Percentiles rank a stretch among this genome's conserved stretches.
phyloP scores from a whole-genome alignment of 35 echinoderm and acorn worm genomes.

The Amphiura filiformis region DNA sequence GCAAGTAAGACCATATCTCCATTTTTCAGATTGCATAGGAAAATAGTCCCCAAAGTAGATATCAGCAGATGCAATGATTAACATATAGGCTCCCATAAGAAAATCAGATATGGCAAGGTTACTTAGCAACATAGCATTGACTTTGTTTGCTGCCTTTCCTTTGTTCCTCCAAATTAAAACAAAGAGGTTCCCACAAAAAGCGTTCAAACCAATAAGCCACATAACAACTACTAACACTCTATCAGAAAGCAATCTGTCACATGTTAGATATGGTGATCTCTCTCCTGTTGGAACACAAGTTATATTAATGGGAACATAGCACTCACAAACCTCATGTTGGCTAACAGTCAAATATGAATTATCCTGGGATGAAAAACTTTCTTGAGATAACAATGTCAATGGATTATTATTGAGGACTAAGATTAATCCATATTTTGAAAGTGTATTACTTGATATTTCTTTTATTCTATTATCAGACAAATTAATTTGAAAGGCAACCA shows the following conservation, averaged over 20 bases:
- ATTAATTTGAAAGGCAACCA: no score
- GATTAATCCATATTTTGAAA: neutral
- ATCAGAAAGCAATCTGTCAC: neutral
- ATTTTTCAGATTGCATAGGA: neutral
- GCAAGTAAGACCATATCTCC: neutral
- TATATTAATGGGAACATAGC: neutral
- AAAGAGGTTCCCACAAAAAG: neutral
- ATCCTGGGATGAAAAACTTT: neutral
- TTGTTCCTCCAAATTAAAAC: neutral
- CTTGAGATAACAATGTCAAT: neutral
- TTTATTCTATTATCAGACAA: neutral
- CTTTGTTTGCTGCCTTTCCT: neutral
- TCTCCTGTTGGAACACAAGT: neutral
- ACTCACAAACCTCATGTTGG: neutral
- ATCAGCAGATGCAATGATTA: neutral
- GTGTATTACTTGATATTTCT: neutral
- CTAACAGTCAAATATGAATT: neutral
- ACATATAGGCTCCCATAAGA: neutral
- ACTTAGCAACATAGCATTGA: neutral
- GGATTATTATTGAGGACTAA: neutral
- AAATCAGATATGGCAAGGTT: neutral
- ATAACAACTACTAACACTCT: neutral
- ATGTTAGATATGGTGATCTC: neutral
- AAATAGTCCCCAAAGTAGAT: neutral
- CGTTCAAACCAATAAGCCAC: constrained; percentile 1